These are phyloP conservation scores for Ennomos quercinarius DNA, from an alignment of 2,888 invertebrate species.

Conservation along the genomic window DNA sequence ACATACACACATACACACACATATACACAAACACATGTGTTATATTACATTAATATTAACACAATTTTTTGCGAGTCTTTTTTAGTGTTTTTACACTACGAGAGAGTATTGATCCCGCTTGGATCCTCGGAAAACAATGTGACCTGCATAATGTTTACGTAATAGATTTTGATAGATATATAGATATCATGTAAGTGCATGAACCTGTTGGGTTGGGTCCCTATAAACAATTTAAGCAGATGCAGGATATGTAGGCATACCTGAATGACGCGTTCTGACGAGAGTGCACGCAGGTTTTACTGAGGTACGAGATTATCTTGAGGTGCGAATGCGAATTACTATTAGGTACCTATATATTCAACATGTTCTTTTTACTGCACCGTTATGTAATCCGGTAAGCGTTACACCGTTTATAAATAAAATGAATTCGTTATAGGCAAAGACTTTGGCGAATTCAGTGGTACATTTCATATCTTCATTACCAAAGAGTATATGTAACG, in stretches of 20 bases:
- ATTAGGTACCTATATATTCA: too few species aligned
- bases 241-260: conserved; percentile 1
- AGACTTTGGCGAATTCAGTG: too few species aligned
- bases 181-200: conserved; percentile 25
- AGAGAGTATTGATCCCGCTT: conserved; percentile 37
- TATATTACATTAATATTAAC: conserved; percentile 73
- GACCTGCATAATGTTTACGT: conserved; percentile 32
- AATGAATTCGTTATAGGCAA: conserved; percentile 46
- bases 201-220: conserved; percentile 30
- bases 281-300: too few species aligned
- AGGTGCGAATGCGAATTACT: too few species aligned
- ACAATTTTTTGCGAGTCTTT: conserved; percentile 54
- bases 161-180: conserved; percentile 20
- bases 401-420: conserved; percentile 44
- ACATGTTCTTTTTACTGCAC: too few species aligned
- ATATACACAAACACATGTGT: too few species aligned
- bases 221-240: conserved; percentile 31
- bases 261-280: conserved; percentile 17
- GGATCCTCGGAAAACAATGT: conserved; percentile 25
- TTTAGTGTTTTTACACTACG: conserved; percentile 40
- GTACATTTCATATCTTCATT: too few species aligned
- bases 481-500: too few species aligned
- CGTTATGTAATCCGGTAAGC: too few species aligned
- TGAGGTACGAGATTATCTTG: too few species aligned
- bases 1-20: too few species aligned